Evolutionary conservation across 2,113 vertebrate genomes (phyloP), one percentile per base, ranked within the genome.

Genomic region (Aleadryas rufinucha): DNA sequence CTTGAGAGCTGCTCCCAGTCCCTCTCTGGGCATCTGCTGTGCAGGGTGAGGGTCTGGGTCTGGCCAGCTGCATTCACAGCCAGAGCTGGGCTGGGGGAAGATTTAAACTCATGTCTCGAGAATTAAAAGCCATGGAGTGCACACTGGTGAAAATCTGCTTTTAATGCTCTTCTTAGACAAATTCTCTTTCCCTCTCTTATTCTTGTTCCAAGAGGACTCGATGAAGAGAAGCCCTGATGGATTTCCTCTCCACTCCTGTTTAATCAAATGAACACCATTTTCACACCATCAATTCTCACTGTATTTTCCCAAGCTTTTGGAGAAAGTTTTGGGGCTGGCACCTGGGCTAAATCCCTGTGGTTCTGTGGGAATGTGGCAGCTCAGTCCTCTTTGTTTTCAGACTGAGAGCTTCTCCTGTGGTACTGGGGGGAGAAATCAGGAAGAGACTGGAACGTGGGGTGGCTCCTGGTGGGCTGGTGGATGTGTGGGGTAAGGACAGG

Each of bases 331-430:
- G 37, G 15, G 64, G n/a, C 35, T 42, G 42, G 14, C 41, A 59
- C 16, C 6, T 63, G 70, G 52, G 49, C 35, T 65, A 28, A 69
- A 59, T 63, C 0, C 0, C 27, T 8, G 21, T 65, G 49, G 31
- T 78, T 23, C 16, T 35, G 7, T 72, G 57, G 39, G 39, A 77
- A 17, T 10, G 33, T 45, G 77, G 54, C 64, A 74, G 20, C n/a
- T 84, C 1, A 0, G 53, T n/a, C 35, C 37, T 72, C 65, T 45
- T 42, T 35, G 35, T n/a, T 26, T 23, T 57, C 59, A 53, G 69
- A 4, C 28, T 0, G 1, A 37, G n/a, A 0, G 2, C 61, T 69
- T 39, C 37, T 76, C 35, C 33, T 1, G 1, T 0, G 1, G 15
- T 33, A 17, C 0, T 1, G 27, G 10, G 27, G 37, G 13, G 20